Conservation (phyloP, 2,888 invertebrate species). For the Siphlonurus alternatus region DNA sequence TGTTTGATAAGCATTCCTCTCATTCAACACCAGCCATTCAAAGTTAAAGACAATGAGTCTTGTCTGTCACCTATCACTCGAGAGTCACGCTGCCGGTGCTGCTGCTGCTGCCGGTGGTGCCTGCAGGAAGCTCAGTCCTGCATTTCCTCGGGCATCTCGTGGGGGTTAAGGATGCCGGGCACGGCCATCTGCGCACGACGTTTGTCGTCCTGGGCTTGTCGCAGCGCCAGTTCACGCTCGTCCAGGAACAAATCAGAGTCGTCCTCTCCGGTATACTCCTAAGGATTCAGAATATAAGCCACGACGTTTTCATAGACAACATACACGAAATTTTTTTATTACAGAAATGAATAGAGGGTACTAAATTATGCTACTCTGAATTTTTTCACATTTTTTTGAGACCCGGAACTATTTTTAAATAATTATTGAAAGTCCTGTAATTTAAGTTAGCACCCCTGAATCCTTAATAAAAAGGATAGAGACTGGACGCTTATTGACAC, state of each 20-base stretch:
- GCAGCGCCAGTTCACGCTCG: slow-evolving; percentile 80
- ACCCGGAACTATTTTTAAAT: too few relatives aligned
- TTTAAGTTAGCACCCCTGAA: too few relatives aligned
- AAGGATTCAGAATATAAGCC: slow-evolving; percentile 20
- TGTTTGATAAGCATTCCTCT: neutral
- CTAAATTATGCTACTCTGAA: too few relatives aligned
- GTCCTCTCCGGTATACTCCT: slow-evolving; percentile 98
- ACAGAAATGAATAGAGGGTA: too few relatives aligned
- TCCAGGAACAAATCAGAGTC: slow-evolving; percentile 95
- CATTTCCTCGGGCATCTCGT: slow-evolving; percentile 91
- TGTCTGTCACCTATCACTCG: neutral
- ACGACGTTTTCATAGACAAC: neutral
- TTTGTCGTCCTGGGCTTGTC: slow-evolving; percentile 85
- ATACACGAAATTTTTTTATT: too few relatives aligned
- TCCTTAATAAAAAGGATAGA: too few relatives aligned
- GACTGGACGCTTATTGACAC: too few relatives aligned
- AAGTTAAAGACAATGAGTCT: neutral
- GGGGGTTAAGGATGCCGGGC: slow-evolving; percentile 91
- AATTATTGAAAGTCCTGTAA: too few relatives aligned
- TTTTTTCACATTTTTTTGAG: too few relatives aligned
- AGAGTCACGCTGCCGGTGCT: too few relatives aligned
- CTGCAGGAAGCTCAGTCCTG: slow-evolving; percentile 39
- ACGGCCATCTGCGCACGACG: slow-evolving; percentile 82
- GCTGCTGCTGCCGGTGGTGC: too few relatives aligned
- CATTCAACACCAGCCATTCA: neutral